Conservation (phyloP, 1,140 invertebrate species). For the Bombus turneri region DNA sequence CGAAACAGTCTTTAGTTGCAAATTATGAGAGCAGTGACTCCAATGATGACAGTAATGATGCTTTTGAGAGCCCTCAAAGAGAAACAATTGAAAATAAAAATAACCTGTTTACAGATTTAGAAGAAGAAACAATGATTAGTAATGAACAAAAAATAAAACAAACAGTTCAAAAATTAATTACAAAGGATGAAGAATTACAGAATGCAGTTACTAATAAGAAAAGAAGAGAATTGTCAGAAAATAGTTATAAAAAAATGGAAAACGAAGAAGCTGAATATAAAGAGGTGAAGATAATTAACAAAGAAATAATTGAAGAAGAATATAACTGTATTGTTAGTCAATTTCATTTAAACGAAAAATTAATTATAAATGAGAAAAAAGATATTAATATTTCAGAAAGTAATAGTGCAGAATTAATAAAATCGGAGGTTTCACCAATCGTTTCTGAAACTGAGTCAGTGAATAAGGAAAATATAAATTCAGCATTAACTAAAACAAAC, state of each 20-base stretch:
- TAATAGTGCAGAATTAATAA: neutral
- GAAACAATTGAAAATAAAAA: slow-evolving; percentile 30
- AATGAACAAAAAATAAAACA: slow-evolving; percentile 9
- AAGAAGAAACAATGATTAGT: slow-evolving; percentile 9
- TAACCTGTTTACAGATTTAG: slow-evolving; percentile 3
- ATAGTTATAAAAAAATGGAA: neutral
- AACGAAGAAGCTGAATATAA: neutral
- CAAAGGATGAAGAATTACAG: slow-evolving; percentile 37
- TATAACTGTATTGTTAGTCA: slow-evolving; percentile 20
- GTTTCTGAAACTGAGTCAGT: neutral
- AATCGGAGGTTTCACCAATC: neutral
- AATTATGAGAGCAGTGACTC: slow-evolving; percentile 77
- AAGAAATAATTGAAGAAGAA: slow-evolving; percentile 18
- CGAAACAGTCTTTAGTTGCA: slow-evolving; percentile 68
- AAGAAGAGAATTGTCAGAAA: slow-evolving; percentile 6
- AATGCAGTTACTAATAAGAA: neutral
- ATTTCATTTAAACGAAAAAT: slow-evolving; percentile 22
- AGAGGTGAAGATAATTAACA: slow-evolving; percentile 7
- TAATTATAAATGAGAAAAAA: slow-evolving; percentile 11
- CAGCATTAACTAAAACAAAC: slow-evolving; percentile 18
- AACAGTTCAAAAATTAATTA: slow-evolving; percentile 10
- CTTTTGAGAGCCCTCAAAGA: slow-evolving; percentile 58
- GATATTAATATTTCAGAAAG: neutral
- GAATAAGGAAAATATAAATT: slow-evolving; percentile 29
- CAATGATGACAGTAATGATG: slow-evolving; percentile 71